Base-by-base conservation (phyloP, 2,888 invertebrate genomes). In the Patella ulyssiponensis region DNA sequence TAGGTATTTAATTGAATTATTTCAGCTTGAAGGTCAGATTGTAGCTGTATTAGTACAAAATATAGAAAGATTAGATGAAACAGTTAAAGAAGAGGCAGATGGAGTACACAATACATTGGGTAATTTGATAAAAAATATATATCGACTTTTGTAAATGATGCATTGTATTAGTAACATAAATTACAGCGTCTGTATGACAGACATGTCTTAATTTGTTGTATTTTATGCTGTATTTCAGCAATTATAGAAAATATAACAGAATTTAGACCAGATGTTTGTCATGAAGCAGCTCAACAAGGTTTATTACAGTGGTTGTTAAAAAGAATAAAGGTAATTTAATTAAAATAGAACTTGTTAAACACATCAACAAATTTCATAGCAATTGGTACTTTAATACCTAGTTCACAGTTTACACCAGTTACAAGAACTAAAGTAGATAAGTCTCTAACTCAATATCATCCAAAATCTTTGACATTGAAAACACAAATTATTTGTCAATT, bases 231-330 rank as follows among this genome's bases (percentile, higher is more conserved):
- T 70, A 58, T 79, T 91, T 33, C 88, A 95, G 96, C 95, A 74
- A 96, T 98, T 86, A 94, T 99, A 87, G 99, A 99, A 93, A 99
- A 99, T 91, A 94, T 99, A 74, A 95, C 96, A 53, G 99, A 99
- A 92, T 95, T 98, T 86, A 94, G 95, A 82, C 95, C 96, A 15
- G 96, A 97, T 84, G 93, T 97, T 79, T 96, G 96, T 87, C 92
- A 93, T 23, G 97, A 97, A 90, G 96, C 97, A 17, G 96, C 96
- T 1, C 96, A 96, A 89, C 97, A 98, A 92, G 98, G 98, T 9
- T 93, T 99, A 72, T 92, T 99, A 88, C 94, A 94, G 81, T 99
- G 98, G 98, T 93, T 99, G 78, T 92, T 99, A 5, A 96, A 97
- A 91, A 94, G 98, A 89, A 93, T 99, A 56, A 92, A 92, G 85